Evolutionary conservation across 2,888 invertebrate species (phyloP).

Genomic region (Archips xylosteana): DNA sequence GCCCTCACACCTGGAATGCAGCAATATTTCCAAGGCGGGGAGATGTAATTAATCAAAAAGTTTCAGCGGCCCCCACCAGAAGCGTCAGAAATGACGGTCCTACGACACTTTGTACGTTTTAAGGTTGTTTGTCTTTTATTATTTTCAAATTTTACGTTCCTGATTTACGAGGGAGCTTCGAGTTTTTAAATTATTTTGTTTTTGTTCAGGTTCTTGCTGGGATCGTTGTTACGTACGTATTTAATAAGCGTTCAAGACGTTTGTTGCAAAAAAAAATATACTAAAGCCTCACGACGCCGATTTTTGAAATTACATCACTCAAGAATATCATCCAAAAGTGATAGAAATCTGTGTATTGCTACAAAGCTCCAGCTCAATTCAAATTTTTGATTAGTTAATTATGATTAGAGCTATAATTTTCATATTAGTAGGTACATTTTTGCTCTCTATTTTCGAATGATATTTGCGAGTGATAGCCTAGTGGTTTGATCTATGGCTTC

Average conservation of each 20-base stretch:
- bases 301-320: too few species aligned
- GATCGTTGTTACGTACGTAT: neutral
- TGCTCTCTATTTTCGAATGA: too few species aligned
- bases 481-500: too few species aligned
- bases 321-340: too few species aligned
- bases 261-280: too few species aligned
- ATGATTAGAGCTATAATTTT: too few species aligned
- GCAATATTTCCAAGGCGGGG: constrained; percentile 71
- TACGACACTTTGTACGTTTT: constrained; percentile 41
- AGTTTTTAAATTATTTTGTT: constrained; percentile 25
- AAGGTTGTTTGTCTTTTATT: constrained; percentile 41
- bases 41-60: constrained; percentile 85
- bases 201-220: neutral
- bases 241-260: neutral
- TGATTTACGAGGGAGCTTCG: constrained; percentile 31
- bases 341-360: too few species aligned
- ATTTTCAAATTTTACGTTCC: constrained; percentile 36
- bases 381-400: too few species aligned
- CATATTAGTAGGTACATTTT: too few species aligned
- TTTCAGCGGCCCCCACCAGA: constrained; percentile 55
- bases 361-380: too few species aligned
- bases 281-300: too few species aligned
- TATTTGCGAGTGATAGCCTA: too few species aligned
- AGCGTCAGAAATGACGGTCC: constrained; percentile 57
- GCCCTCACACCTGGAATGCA: constrained; percentile 40